Evolutionary conservation across 2,797 vertebrate species (phyloP).

Genomic region (Yasuhikotakia modesta): DNA sequence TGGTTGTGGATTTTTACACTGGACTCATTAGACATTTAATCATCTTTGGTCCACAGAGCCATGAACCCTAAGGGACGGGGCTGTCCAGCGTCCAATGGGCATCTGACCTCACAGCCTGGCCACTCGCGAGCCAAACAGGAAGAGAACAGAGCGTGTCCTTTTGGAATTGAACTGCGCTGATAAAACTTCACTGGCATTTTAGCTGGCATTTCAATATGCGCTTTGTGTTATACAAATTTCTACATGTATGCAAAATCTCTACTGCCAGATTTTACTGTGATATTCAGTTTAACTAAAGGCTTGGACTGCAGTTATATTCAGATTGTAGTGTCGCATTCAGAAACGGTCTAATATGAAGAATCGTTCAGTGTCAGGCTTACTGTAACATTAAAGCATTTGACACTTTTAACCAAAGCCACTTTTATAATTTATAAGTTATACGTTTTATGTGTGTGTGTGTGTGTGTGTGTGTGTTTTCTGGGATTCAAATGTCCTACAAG

Average conservation of each 20-base stretch:
- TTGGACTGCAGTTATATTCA: background rate
- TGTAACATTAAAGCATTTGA: too few species aligned
- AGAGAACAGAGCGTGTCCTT: slow-evolving; percentile 21
- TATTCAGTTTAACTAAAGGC: slow-evolving; percentile 10
- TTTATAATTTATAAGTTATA: too few species aligned
- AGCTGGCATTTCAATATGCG: background rate
- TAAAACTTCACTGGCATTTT: background rate
- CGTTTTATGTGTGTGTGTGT: too few species aligned
- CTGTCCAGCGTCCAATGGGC: slow-evolving; percentile 32
- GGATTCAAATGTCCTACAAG: too few species aligned
- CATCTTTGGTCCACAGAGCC: slow-evolving; percentile 45
- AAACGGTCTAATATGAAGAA: background rate
- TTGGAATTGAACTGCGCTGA: background rate
- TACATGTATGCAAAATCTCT: background rate
- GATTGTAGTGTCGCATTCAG: background rate
- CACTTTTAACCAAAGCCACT: too few species aligned
- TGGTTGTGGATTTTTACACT: slow-evolving; percentile 53
- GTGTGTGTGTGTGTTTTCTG: too few species aligned
- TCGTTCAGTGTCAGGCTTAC: background rate
- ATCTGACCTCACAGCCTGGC: slow-evolving; percentile 41
- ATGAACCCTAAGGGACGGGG: slow-evolving; percentile 33
- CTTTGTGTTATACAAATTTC: slow-evolving; percentile 11
- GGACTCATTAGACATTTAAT: slow-evolving; percentile 60
- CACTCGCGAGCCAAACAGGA: slow-evolving; percentile 34
- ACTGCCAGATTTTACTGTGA: slow-evolving; percentile 25